Evolutionary conservation across 2,113 vertebrate genomes (phyloP), one percentile per base, ranked within the genome.

Genomic region (Alouatta palliata): DNA sequence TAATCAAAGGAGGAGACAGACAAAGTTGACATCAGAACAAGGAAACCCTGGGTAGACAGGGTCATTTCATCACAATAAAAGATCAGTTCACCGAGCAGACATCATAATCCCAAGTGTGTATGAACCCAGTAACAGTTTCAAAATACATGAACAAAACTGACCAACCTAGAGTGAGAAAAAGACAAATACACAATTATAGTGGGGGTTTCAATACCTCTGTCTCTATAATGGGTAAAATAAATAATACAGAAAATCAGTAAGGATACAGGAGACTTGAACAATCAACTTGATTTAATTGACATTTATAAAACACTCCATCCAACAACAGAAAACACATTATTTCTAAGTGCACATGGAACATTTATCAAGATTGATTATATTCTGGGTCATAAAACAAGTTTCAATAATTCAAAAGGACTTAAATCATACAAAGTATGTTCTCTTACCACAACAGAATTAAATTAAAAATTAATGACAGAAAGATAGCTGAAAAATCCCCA

Each of bases 131-230:
- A 87, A 79, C 9, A 32, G 23, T 45, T 95, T 77, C 47, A 82
- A 87, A 88, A 87, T 47, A 66, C 13, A 64, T 47, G n/a, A 91
- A 43, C 76, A 95, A 91, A 97, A 32, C 23, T 58, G 87, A 87
- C n/a, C 35, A 90, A 79, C 11, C 23, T 73, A 79, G 58, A 79
- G 16, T 35, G 58, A 88, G 56, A 58, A 81, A 90, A 35, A 95
- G 56, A 76, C 7, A 82, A 90, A 40, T 5, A 71, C 1, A 56
- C 64, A 95, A 82, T 40, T 30, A 43, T 8, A 68, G n/a, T 14
- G 21, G 61, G 47, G 68, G 82, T 61, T 54, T 93, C 61, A 87
- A 35, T 76, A 47, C 16, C n/a, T 84, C 14, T 94, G 30, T 66
- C 45, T 73, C 85, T 8, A 68, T 56, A 77, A 87, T 35, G 56